Conservation (phyloP, 2,797 vertebrate genomes). For the Avahi laniger region DNA sequence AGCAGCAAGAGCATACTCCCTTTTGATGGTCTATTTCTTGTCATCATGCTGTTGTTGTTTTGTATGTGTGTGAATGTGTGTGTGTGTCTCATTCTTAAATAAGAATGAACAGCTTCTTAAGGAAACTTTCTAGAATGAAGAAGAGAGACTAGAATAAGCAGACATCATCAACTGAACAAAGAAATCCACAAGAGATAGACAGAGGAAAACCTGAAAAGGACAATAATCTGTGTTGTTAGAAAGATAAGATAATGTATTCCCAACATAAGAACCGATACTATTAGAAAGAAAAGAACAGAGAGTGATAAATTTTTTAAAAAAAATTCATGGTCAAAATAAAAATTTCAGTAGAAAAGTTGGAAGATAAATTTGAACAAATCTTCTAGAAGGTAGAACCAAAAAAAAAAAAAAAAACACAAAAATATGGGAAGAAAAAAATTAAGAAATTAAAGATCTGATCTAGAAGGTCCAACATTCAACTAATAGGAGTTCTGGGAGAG, state of each 20-base stretch:
- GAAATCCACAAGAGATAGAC: slow-evolving; percentile 27
- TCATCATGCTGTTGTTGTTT: neutral
- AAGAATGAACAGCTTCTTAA: neutral
- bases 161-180: neutral
- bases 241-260: neutral
- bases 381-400: neutral
- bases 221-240: neutral
- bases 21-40: neutral
- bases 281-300: slow-evolving; percentile 3
- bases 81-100: neutral
- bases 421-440: neutral
- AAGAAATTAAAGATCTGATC: neutral
- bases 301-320: neutral
- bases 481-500: neutral
- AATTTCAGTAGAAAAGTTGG: neutral
- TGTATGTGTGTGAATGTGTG: neutral
- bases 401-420: neutral
- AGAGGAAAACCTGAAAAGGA: slow-evolving; percentile 43
- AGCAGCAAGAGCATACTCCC: neutral
- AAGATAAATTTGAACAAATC: neutral
- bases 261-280: neutral
- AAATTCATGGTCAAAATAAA: neutral
- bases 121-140: slow-evolving; percentile 36
- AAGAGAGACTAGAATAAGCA: neutral
- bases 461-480: neutral